A percentile compares a stretch with the other conserved stretches of the same genome.
Evolutionary conservation across 2,888 invertebrate genomes (phyloP).

Genomic region (Microchrysa polita): DNA sequence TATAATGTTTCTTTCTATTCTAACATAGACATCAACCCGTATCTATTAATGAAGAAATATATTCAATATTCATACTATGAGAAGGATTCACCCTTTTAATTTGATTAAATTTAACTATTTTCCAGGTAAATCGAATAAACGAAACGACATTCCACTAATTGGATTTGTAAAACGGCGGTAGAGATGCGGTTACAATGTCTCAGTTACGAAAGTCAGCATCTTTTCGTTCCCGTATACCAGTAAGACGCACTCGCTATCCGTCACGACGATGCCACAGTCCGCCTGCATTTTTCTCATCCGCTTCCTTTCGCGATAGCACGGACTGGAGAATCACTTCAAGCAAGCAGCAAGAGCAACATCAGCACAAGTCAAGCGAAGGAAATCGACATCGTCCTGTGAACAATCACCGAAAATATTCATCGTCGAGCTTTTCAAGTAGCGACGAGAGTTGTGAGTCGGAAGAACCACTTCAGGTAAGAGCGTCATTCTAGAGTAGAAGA

Average conservation of each 20-base stretch:
- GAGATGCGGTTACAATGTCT: conserved; percentile 54
- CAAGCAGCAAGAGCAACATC: too few species aligned
- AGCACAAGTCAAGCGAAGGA: not conserved
- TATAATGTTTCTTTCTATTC: too few species aligned
- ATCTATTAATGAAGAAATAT: too few species aligned
- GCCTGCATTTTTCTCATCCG: conserved; percentile 47
- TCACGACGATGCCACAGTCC: conserved; percentile 55
- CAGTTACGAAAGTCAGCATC: conserved; percentile 57
- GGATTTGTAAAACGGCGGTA: conserved; percentile 15
- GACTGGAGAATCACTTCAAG: conserved; percentile 15
- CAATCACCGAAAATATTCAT: conserved; percentile 52
- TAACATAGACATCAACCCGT: too few species aligned
- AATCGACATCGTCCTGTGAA: conserved; percentile 41
- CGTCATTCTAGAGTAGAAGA: too few species aligned
- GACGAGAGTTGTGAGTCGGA: conserved; percentile 57
- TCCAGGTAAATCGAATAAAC: conserved; percentile 17
- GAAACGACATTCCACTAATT: conserved; percentile 6
- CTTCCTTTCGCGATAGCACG: conserved; percentile 16
- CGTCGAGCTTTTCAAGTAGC: conserved; percentile 56
- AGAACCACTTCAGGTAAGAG: conserved; percentile 54
- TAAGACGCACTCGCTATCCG: conserved; percentile 54
- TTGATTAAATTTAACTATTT: conserved; percentile 29
- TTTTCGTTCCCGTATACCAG: conserved; percentile 57
- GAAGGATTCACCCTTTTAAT: conserved; percentile 7
- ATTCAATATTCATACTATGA: not conserved